Evolutionary conservation across 2,888 invertebrate genomes (phyloP).

Genomic region (Lordiphosa andalusiaca): DNA sequence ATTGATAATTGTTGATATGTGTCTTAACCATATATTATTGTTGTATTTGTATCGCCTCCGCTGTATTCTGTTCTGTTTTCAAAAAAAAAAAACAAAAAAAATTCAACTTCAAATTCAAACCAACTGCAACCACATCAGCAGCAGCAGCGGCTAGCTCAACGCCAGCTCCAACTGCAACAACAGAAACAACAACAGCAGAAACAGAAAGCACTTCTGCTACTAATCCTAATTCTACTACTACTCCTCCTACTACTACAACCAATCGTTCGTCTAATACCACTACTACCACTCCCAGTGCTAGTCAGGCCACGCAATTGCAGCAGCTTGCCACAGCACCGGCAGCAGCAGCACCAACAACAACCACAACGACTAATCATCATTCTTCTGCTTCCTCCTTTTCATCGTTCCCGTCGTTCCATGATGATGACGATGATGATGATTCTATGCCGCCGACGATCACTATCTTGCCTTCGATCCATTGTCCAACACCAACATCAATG

Average conservation of each 20-base stretch:
- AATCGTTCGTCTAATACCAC: conserved; percentile 54
- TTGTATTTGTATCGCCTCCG: conserved; percentile 71
- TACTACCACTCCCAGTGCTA: conserved; percentile 50
- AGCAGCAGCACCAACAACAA: conserved; percentile 58
- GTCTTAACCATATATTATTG: conserved; percentile 23
- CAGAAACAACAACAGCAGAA: conserved; percentile 75
- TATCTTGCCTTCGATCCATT: conserved; percentile 74
- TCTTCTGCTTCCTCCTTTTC: conserved; percentile 81
- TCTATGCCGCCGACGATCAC: conserved; percentile 43
- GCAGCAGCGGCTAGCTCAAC: conserved; percentile 25
- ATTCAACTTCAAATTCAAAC: conserved; percentile 52
- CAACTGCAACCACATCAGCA: conserved; percentile 24
- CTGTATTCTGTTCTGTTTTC: conserved; percentile 70
- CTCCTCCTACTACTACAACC: conserved; percentile 33
- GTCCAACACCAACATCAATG: conserved; percentile 66
- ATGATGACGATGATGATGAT: conserved; percentile 75
- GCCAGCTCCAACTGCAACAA: conserved; percentile 41
- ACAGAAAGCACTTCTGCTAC: conserved; percentile 63
- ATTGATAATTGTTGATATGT: conserved; percentile 49
- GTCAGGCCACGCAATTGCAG: conserved; percentile 35
- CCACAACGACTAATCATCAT: conserved; percentile 79
- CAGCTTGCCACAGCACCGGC: conserved; percentile 55
- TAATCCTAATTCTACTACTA: conserved; percentile 50
- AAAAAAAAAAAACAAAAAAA: conserved; percentile 19
- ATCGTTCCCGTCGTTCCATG: conserved; percentile 79